Base-by-base conservation (phyloP, 2,113 vertebrate species). In the Acanthisitta chloris region DNA sequence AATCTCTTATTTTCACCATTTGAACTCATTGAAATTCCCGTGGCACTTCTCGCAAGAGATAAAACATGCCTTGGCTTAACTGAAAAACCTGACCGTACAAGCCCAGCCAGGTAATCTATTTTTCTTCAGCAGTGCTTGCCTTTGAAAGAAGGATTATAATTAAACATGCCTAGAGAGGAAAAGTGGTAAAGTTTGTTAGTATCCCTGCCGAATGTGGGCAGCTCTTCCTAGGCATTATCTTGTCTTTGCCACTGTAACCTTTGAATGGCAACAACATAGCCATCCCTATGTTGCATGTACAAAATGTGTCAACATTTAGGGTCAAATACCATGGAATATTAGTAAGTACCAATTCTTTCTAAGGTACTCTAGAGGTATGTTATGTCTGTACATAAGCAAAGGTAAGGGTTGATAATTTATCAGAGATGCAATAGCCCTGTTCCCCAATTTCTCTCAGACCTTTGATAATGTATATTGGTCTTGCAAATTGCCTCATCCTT, bases 141-240 rank as follows among this genome's bases (percentile, higher is more conserved):
- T 86, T 88, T 87, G 51, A 77, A 73, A 88, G 81, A 55, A 84
- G 42, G n/a, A 28, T 92, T 81, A 28, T 66, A 31, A 31, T 89
- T 86, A 73, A 54, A 15, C 24, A 46, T 74, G 20, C 21, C 51
- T 78, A 15, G 46, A 40, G 45, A 81, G 38, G n/a, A 81, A 49
- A 88, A 54, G 14, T 36, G 17, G n/a, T 73, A 20, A 80, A 48
- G 38, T 70, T 77, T 57, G 17, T 65, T 57, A 36, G 17, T 65
- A 77, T 61, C n/a, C 31, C 17, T 49, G 3, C 6, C 65, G 25
- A 81, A 70, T 83, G n/a, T 52, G 34, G 33, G 26, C 38, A 83
- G 10, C 25, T 57, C 45, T 83, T 94, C 81, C 21, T 36, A 26
- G 40, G 38, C 28, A 26, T 57, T 57, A 11, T 34, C 42, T 46